Percentiles rank a stretch among this genome's conserved stretches.
These are phyloP conservation scores for Poecile montanus DNA, from an alignment of 2,797 vertebrate genomes.

Conservation along the genomic window DNA sequence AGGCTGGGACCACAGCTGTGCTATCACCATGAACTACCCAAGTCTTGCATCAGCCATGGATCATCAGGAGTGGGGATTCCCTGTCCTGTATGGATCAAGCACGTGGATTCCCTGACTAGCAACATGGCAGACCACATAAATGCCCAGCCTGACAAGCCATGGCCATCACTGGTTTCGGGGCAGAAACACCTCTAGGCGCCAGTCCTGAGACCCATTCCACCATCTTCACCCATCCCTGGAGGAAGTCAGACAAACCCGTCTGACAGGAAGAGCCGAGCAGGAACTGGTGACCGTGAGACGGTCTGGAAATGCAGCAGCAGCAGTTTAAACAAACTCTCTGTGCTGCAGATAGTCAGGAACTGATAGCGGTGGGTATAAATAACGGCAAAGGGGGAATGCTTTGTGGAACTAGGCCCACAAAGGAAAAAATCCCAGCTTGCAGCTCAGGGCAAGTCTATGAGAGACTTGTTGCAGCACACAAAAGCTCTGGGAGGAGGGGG, in stretches of 20 bases:
- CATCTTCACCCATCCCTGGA: background rate
- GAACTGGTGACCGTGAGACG: background rate
- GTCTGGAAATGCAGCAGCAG: background rate
- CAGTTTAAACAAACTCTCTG: constrained; percentile 50
- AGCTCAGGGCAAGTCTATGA: background rate
- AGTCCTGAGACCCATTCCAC: background rate
- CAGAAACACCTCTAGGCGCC: background rate
- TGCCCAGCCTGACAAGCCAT: background rate
- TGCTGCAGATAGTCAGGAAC: constrained; percentile 47
- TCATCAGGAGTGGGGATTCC: background rate
- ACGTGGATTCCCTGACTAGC: fast-evolving
- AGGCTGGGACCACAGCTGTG: background rate
- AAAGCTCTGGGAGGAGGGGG: fast-evolving
- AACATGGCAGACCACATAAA: background rate
- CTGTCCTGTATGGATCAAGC: background rate
- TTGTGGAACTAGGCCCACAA: background rate
- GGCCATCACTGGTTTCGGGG: fast-evolving
- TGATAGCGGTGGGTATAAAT: background rate
- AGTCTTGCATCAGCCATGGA: background rate
- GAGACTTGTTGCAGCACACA: fast-evolving
- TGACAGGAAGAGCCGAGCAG: background rate
- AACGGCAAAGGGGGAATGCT: background rate
- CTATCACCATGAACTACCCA: background rate
- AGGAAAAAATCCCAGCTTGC: background rate
- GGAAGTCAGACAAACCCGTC: constrained; percentile 15